A percentile compares a stretch with the other conserved stretches of the same genome.
Evolutionary conservation across 2,113 vertebrate genomes (phyloP).

Genomic region (Tautogolabrus adspersus): DNA sequence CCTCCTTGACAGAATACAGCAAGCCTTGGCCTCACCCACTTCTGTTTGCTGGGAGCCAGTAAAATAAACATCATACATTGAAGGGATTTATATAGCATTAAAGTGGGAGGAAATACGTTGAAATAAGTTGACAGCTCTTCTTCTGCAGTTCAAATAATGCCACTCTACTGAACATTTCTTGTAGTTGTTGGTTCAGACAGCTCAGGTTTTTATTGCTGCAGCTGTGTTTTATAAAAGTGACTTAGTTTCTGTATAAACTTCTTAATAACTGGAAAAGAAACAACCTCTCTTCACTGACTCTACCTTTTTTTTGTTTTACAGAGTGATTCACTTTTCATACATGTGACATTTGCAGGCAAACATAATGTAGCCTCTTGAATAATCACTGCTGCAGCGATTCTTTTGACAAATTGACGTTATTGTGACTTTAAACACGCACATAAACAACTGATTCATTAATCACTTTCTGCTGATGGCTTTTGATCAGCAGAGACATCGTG

Average conservation of each 20-base stretch:
- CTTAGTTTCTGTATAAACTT: slow-evolving; percentile 38
- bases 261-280: slow-evolving; percentile 44
- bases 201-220: slow-evolving; percentile 21
- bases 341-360: slow-evolving; percentile 26
- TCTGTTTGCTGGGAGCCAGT: slow-evolving; percentile 27
- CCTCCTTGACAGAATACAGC: slow-evolving; percentile 53
- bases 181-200: slow-evolving; percentile 17
- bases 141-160: slow-evolving; percentile 50
- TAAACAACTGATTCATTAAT: slow-evolving; percentile 68
- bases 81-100: slow-evolving; percentile 52
- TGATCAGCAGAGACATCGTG: slow-evolving; percentile 59
- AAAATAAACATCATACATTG: slow-evolving; percentile 58
- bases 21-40: slow-evolving; percentile 22
- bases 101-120: slow-evolving; percentile 46
- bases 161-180: not conserved
- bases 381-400: slow-evolving; percentile 6
- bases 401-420: slow-evolving; percentile 37
- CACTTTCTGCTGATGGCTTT: slow-evolving; percentile 60
- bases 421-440: slow-evolving; percentile 53
- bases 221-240: slow-evolving; percentile 32
- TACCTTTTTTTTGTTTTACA: not conserved
- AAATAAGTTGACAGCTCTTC: slow-evolving; percentile 50
- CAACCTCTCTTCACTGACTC: not conserved
- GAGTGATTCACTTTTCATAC: slow-evolving; percentile 12
- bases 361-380: slow-evolving; percentile 11